Evolutionary conservation across 2,888 invertebrate species (phyloP).

Genomic region (Leistus spinibarbis): DNA sequence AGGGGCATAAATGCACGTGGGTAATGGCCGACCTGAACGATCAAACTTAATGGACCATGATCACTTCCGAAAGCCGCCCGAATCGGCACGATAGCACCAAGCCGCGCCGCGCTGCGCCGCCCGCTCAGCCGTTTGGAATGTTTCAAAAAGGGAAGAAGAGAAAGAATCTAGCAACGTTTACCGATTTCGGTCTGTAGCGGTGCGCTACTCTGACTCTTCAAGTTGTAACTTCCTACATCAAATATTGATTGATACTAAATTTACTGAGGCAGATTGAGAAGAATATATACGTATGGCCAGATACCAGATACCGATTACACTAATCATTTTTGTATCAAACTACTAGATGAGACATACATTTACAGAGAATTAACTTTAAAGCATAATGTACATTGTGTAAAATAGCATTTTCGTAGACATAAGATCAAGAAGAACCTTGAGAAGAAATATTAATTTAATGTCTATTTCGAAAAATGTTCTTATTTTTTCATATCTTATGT

Average conservation of each 20-base stretch:
- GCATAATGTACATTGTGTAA: too few relatives aligned
- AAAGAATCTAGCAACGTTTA: neutral
- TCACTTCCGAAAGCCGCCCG: constrained; percentile 6
- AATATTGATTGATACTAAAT: neutral
- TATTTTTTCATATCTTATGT: too few relatives aligned
- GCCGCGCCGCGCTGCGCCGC: neutral
- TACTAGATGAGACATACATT: neutral
- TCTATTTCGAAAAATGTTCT: too few relatives aligned
- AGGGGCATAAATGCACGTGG: constrained; percentile 33
- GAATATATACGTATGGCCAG: too few relatives aligned
- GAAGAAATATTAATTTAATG: too few relatives aligned
- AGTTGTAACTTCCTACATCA: neutral
- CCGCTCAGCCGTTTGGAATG: neutral
- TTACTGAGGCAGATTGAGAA: neutral
- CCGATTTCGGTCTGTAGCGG: neutral
- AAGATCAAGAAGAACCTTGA: too few relatives aligned
- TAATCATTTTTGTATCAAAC: neutral
- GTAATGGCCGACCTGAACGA: constrained; percentile 15
- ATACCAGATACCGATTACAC: neutral
- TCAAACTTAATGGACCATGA: constrained; percentile 27
- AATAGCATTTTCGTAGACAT: too few relatives aligned
- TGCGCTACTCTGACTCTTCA: neutral
- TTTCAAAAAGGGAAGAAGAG: neutral
- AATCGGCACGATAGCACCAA: neutral
- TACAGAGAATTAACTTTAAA: neutral